Conservation (phyloP, 2,113 vertebrate genomes). For the Calyptomena viridis region DNA sequence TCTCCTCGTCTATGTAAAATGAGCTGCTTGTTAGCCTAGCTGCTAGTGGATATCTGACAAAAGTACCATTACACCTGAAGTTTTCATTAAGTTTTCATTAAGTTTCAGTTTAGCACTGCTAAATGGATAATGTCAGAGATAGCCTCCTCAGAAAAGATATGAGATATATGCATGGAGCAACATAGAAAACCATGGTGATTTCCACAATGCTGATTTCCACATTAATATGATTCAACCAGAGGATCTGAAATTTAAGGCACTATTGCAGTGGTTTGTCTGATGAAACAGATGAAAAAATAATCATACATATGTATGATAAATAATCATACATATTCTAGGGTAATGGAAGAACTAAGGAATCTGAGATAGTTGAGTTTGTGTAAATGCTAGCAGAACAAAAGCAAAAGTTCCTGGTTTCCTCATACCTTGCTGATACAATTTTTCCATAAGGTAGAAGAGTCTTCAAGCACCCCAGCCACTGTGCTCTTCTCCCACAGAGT, state of each 20-base stretch:
- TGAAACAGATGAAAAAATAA: neutral
- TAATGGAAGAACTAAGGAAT: neutral
- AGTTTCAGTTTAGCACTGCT: neutral
- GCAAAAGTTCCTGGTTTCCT: neutral
- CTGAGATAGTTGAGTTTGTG: neutral
- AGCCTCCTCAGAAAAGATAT: neutral
- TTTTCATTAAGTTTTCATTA: neutral
- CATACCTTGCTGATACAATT: neutral
- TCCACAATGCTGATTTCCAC: neutral
- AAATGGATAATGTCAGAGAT: neutral
- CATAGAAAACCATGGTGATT: neutral
- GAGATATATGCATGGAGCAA: neutral
- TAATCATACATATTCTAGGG: neutral
- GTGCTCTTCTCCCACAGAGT: neutral
- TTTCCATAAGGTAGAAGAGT: neutral
- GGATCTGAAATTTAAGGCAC: neutral
- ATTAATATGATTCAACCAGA: neutral
- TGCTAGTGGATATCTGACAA: neutral
- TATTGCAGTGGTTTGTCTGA: neutral
- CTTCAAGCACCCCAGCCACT: neutral
- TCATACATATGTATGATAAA: neutral
- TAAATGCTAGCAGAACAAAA: neutral
- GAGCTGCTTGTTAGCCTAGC: neutral
- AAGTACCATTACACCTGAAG: neutral
- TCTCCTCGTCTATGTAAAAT: neutral